Percentiles rank a stretch among this genome's conserved stretches.
These are phyloP conservation scores for Disparrhopalites patrizii DNA, from an alignment of 2,888 invertebrate species.

Conservation along the genomic window DNA sequence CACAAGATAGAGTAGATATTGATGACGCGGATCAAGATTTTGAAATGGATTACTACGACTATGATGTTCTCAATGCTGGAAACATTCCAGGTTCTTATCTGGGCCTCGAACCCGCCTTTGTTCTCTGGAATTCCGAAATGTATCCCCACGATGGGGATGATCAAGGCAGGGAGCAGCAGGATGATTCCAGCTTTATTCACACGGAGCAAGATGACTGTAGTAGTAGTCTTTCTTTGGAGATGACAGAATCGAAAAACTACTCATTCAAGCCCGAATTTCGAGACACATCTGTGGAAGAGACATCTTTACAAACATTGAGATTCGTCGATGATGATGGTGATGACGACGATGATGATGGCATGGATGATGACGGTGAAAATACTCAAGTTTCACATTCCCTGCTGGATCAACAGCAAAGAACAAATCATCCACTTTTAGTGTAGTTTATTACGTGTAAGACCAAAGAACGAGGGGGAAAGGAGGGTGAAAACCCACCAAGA, in stretches of 20 bases:
- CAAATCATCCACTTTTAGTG: no score
- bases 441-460: no score
- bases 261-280: background rate
- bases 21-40: constrained; percentile 48
- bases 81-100: constrained; percentile 50
- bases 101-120: constrained; percentile 49
- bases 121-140: constrained; percentile 48
- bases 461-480: no score
- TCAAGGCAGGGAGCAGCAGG: background rate
- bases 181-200: constrained; percentile 6
- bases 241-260: constrained; percentile 3
- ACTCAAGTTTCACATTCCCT: constrained; percentile 29
- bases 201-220: constrained; percentile 2
- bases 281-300: constrained; percentile 30
- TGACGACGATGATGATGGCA: constrained; percentile 27
- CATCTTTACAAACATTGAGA: constrained; percentile 43
- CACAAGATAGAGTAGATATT: constrained; percentile 31
- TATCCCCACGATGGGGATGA: constrained; percentile 18
- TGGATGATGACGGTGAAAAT: constrained; percentile 23
- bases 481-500: no score
- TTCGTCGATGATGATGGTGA: constrained; percentile 46
- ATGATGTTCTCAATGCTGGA: constrained; percentile 49
- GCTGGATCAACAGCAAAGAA: constrained; percentile 29
- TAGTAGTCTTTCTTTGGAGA: constrained; percentile 9
- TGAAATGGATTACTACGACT: constrained; percentile 50